Conservation (phyloP, 2,113 vertebrate species). For the Lucifuga dentata region DNA sequence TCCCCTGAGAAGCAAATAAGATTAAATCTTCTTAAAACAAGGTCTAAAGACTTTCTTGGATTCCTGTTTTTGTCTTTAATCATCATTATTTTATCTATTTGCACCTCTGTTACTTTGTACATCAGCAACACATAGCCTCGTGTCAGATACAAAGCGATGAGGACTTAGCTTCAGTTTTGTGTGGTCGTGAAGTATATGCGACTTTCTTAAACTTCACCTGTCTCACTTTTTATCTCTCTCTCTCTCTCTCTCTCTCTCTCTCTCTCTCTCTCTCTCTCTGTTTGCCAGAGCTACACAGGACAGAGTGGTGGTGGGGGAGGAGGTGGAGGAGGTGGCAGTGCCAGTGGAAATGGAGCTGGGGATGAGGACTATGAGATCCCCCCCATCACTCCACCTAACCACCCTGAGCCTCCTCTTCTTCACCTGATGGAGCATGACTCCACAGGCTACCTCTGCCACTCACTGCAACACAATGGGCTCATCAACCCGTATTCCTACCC, state of each 20-base stretch:
- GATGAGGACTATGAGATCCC: slow-evolving; percentile 99
- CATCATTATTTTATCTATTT: too few species aligned
- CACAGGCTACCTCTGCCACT: slow-evolving; percentile 94
- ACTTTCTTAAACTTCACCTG: background rate
- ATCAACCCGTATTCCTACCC: slow-evolving; percentile 96
- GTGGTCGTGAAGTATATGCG: background rate
- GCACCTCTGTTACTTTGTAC: background rate
- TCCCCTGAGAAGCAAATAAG: too few species aligned
- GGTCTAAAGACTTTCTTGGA: too few species aligned
- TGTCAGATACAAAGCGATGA: background rate
- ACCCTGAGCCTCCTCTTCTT: slow-evolving; percentile 93
- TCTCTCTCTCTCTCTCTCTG: slow-evolving; percentile 35
- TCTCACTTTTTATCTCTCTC: slow-evolving; percentile 4
- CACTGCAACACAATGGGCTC: slow-evolving; percentile 93
- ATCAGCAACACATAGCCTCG: slow-evolving; percentile 1
- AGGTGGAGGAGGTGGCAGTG: slow-evolving; percentile 67
- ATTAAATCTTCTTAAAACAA: too few species aligned
- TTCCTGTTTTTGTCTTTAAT: too few species aligned
- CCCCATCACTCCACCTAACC: slow-evolving; percentile 97
- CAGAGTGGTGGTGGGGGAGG: slow-evolving; percentile 84
- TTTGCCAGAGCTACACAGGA: slow-evolving; percentile 88
- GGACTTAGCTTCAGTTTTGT: background rate
- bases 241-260: slow-evolving; percentile 36
- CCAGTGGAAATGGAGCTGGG: slow-evolving; percentile 68
- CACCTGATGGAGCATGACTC: slow-evolving; percentile 96